Base-by-base conservation (phyloP, 1,140 invertebrate genomes). In the Drosophila cardini region DNA sequence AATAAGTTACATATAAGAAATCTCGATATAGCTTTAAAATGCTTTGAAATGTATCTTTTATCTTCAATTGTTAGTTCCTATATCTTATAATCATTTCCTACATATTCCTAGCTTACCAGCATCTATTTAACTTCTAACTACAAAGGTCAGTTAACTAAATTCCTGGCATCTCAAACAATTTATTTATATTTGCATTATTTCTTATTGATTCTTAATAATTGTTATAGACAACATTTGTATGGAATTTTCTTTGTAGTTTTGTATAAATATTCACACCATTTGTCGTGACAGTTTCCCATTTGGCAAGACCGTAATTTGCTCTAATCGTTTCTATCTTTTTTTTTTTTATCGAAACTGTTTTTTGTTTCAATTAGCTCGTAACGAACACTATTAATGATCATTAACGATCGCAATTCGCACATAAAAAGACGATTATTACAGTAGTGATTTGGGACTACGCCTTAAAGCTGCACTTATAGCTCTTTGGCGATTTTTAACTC, bases 351-450 rank as follows among this genome's bases (percentile, higher is more conserved):
- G n/a, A 52, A 40, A 11, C 16, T 30, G 15, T 68, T 50, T 26
- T 26, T 26, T 26, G 34, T 56, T 46, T 30, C 13, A 55, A 71
- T 64, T 46, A 36, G 68, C 61, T 64, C 34, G 34, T 56, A 48
- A 64, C 42, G 34, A 56, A 45, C 61, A 26, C 15, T 15, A 13
- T 18, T 5, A 32, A 71, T 64, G 40, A 32, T 21, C 48, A 64
- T 56, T 48, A 56, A 56, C 42, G 32, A 48, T 42, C 5, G 60
- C 26, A 34, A 21, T 56, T 71, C 52, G 21, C 61, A 56, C 10
- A 32, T 58, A 30, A 38, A 45, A 9, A 42, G 18, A 11, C 4
- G 26, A 11, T 36, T 13, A 40, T 6, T 4, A 15, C 48, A 5
- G 16, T n/a, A 10, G 18, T 2, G 43, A 43, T 46, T 43, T 7